Percentiles rank a stretch among this genome's conserved stretches.
Conservation (phyloP, 2,888 invertebrate genomes). For the Melinopterus prodromus region DNA sequence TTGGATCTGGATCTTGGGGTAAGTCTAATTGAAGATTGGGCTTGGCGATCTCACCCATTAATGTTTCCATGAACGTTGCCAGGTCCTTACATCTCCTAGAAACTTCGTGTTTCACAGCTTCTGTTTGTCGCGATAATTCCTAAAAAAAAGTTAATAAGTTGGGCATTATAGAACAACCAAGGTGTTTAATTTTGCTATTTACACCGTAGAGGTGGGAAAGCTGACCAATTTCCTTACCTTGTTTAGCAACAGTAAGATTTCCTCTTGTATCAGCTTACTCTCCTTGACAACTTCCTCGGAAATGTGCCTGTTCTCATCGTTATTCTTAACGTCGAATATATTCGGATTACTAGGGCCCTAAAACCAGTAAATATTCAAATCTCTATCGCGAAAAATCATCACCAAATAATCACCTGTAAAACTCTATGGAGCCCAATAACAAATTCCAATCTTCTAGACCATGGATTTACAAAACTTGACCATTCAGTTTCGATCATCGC, state of each 20-base stretch:
- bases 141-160: conserved; percentile 32
- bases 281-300: conserved; percentile 70
- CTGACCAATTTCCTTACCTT: conserved; percentile 63
- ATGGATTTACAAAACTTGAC: conserved; percentile 93
- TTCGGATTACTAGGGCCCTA: conserved; percentile 81
- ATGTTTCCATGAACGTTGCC: conserved; percentile 76
- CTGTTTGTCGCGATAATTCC: conserved; percentile 57
- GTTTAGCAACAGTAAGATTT: conserved; percentile 73
- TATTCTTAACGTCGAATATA: conserved; percentile 68
- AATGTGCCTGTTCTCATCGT: conserved; percentile 58
- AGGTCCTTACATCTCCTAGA: conserved; percentile 77
- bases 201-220: neutral
- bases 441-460: conserved; percentile 90
- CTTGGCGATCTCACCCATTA: conserved; percentile 74
- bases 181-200: neutral
- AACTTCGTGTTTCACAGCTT: conserved; percentile 70
- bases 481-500: conserved; percentile 90
- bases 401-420: conserved; percentile 65
- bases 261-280: conserved; percentile 69
- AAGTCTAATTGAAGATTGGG: conserved; percentile 67
- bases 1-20: conserved; percentile 67
- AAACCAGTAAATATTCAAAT: conserved; percentile 40
- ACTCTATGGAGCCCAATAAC: conserved; percentile 86
- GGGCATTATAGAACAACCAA: neutral
- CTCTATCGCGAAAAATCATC: neutral